Percentiles rank a stretch among this genome's conserved stretches.
Evolutionary conservation across 2,888 invertebrate genomes (phyloP).

Genomic region (Apodemia hepburni): DNA sequence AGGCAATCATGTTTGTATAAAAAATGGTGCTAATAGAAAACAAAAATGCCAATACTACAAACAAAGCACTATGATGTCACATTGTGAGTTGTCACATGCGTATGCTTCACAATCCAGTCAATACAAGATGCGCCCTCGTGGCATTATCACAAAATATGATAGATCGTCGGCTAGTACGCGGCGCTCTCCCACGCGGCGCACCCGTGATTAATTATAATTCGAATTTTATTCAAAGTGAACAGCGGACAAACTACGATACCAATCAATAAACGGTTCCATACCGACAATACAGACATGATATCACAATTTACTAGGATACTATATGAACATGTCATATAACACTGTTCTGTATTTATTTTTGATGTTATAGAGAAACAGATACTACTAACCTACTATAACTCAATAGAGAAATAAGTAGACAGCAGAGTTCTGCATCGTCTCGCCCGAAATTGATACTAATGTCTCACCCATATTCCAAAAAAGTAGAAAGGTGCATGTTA

Average conservation of each 20-base stretch:
- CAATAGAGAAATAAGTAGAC: too few relatives aligned
- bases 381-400: too few relatives aligned
- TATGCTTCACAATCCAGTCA: slow-evolving; percentile 54
- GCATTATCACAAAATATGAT: slow-evolving; percentile 80
- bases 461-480: too few relatives aligned
- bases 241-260: slow-evolving; percentile 78
- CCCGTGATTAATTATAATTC: slow-evolving; percentile 79
- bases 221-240: slow-evolving; percentile 80
- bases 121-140: slow-evolving; percentile 71
- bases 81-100: not conserved
- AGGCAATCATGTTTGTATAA: too few relatives aligned
- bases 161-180: slow-evolving; percentile 70
- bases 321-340: slow-evolving; percentile 68
- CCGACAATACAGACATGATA: slow-evolving; percentile 76
- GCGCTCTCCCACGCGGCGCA: slow-evolving; percentile 75
- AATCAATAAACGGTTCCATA: slow-evolving; percentile 80
- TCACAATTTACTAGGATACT: slow-evolving; percentile 75
- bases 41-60: not conserved
- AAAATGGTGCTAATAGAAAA: not conserved
- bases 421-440: too few relatives aligned
- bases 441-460: too few relatives aligned
- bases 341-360: not conserved
- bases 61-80: not conserved
- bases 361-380: not conserved
- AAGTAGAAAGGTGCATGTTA: too few relatives aligned